Percentiles rank a stretch among this genome's conserved stretches.
Evolutionary conservation across 2,113 vertebrate genomes (phyloP).

Genomic region (Tachycineta bicolor): DNA sequence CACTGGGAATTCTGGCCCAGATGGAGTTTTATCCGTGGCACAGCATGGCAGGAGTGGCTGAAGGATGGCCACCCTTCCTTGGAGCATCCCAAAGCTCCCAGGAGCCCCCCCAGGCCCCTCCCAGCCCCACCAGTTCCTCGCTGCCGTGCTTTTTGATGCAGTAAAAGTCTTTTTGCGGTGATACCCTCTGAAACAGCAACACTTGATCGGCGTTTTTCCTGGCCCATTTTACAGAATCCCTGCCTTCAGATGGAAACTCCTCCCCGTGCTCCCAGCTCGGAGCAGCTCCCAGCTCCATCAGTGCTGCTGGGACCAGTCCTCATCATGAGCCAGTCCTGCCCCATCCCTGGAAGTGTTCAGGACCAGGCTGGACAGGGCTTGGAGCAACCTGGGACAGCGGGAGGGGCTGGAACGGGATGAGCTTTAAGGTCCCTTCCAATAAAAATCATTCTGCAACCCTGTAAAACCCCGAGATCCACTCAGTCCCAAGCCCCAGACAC

Average conservation of each 20-base stretch:
- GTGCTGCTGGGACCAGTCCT: background rate
- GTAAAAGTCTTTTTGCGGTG: rapidly evolving
- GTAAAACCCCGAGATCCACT: rapidly evolving
- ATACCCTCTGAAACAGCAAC: background rate
- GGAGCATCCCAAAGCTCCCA: background rate
- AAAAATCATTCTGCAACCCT: background rate
- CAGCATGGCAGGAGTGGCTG: background rate
- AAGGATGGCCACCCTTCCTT: background rate
- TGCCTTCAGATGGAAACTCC: background rate
- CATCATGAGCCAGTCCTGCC: rapidly evolving
- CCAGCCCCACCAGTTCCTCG: background rate
- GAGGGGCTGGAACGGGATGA: background rate
- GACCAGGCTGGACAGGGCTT: rapidly evolving
- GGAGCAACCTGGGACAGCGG: background rate
- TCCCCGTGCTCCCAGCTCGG: background rate
- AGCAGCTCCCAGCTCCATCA: background rate
- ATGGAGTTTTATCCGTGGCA: rapidly evolving
- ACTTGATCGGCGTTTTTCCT: background rate
- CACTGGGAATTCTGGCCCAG: background rate
- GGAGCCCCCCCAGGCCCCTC: background rate
- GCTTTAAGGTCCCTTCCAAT: background rate
- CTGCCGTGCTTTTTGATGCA: rapidly evolving
- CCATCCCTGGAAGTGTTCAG: background rate
- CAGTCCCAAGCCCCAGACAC: background rate
- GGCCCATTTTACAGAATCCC: background rate